Conservation (phyloP, 2,113 vertebrate species). For the Engraulis encrasicolus region DNA sequence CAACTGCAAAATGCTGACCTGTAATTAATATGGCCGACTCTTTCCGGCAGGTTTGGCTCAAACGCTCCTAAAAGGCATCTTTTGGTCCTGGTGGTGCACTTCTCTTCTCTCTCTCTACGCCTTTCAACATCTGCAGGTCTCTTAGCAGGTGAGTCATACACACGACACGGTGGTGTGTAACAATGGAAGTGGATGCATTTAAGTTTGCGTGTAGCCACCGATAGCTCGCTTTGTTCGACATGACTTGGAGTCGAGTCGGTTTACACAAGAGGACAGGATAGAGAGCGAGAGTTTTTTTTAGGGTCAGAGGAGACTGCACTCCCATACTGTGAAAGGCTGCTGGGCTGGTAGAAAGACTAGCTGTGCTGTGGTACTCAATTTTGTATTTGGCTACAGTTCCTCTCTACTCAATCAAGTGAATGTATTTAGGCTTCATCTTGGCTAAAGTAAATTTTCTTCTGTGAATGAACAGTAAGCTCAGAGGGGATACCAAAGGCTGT, state of each 20-base stretch:
- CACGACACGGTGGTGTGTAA: neutral
- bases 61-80: neutral
- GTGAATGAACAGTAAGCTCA: too few species aligned
- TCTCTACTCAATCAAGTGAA: too few species aligned
- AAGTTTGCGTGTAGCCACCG: neutral
- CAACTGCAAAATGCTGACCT: conserved; percentile 78
- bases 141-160: conserved; percentile 18
- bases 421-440: too few species aligned
- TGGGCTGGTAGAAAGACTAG: too few species aligned
- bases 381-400: too few species aligned
- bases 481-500: too few species aligned
- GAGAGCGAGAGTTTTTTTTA: neutral
- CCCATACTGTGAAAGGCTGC: neutral
- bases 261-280: neutral
- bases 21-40: conserved; percentile 75
- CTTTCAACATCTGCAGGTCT: neutral
- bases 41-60: conserved; percentile 39
- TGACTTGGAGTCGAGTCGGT: neutral
- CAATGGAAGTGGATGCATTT: neutral
- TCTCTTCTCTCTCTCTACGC: too few species aligned
- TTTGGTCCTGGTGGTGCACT: conserved; percentile 20
- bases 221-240: neutral
- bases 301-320: neutral
- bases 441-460: too few species aligned
- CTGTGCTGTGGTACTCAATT: too few species aligned